These are phyloP conservation scores for Drosophila conformis DNA, from an alignment of 2,888 invertebrate species.

Conservation along the genomic window DNA sequence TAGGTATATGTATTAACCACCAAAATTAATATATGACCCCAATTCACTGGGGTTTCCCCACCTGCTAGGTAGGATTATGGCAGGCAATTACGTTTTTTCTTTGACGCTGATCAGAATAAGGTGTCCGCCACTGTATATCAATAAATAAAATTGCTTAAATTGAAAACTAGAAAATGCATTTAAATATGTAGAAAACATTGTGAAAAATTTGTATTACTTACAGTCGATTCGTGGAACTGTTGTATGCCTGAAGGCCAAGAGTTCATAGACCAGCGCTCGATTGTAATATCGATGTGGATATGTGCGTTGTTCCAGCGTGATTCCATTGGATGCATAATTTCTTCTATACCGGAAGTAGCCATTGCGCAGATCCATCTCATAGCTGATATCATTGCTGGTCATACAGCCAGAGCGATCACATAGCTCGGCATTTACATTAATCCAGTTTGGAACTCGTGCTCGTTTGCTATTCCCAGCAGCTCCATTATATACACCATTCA, in stretches of 20 bases:
- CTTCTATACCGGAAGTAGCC: conserved; percentile 60
- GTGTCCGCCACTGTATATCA: no score
- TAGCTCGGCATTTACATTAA: conserved; percentile 84
- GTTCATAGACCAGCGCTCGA: conserved; percentile 84
- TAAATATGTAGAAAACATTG: background rate
- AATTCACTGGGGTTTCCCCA: no score
- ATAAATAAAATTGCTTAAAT: background rate
- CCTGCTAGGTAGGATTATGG: no score
- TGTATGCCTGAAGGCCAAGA: conserved; percentile 54
- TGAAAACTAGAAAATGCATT: background rate
- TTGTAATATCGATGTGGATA: conserved; percentile 85
- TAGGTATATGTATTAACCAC: no score
- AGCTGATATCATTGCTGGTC: conserved; percentile 35
- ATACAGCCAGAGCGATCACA: conserved; percentile 59
- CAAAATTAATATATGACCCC: no score
- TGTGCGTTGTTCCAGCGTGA: conserved; percentile 71
- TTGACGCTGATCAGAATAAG: no score
- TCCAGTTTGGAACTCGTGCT: conserved; percentile 87
- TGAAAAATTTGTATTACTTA: conserved; percentile 14
- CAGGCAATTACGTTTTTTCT: no score
- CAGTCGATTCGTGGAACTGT: conserved; percentile 15
- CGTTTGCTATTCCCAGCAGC: conserved; percentile 86
- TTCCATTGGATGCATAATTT: conserved; percentile 33
- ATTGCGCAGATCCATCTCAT: conserved; percentile 61
- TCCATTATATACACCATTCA: conserved; percentile 88